These are phyloP conservation scores for Pithys albifrons DNA, from an alignment of 2,113 vertebrate species.

Conservation along the genomic window DNA sequence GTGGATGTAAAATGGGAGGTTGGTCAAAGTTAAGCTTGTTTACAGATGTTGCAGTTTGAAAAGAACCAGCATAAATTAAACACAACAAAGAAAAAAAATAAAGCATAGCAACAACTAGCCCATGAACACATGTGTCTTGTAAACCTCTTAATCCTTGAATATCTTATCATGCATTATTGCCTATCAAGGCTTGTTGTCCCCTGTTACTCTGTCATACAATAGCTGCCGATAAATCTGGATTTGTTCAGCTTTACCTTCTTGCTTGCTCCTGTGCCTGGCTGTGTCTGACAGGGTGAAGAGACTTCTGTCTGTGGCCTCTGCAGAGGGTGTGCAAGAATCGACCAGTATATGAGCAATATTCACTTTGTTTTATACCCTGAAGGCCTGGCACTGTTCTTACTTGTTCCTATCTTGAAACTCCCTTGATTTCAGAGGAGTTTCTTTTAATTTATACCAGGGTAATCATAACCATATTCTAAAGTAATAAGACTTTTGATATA, in stretches of 20 bases:
- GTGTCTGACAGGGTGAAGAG: background rate
- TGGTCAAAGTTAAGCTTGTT: slow-evolving; percentile 76
- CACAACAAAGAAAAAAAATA: slow-evolving; percentile 71
- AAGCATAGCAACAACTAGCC: slow-evolving; percentile 71
- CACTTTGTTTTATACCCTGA: background rate
- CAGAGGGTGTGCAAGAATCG: background rate
- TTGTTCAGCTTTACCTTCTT: background rate
- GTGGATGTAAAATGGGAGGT: slow-evolving; percentile 65
- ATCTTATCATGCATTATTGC: slow-evolving; percentile 66
- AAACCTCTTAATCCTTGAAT: slow-evolving; percentile 77
- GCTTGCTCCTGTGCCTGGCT: background rate
- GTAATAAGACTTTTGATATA: slow-evolving; percentile 23
- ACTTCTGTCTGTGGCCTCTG: background rate
- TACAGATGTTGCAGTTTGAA: slow-evolving; percentile 77
- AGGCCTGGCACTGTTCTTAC: background rate
- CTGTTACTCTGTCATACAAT: background rate
- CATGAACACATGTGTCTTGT: slow-evolving; percentile 67
- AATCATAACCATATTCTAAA: slow-evolving; percentile 47
- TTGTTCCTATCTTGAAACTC: slow-evolving; percentile 5
- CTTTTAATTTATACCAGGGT: slow-evolving; percentile 49
- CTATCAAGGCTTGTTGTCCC: slow-evolving; percentile 55
- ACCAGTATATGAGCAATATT: background rate
- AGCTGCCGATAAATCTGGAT: background rate
- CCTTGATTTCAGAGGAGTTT: slow-evolving; percentile 45
- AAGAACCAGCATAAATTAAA: slow-evolving; percentile 79